Conservation (phyloP, 2,888 invertebrate genomes). For the Lasioglossum figueresi region DNA sequence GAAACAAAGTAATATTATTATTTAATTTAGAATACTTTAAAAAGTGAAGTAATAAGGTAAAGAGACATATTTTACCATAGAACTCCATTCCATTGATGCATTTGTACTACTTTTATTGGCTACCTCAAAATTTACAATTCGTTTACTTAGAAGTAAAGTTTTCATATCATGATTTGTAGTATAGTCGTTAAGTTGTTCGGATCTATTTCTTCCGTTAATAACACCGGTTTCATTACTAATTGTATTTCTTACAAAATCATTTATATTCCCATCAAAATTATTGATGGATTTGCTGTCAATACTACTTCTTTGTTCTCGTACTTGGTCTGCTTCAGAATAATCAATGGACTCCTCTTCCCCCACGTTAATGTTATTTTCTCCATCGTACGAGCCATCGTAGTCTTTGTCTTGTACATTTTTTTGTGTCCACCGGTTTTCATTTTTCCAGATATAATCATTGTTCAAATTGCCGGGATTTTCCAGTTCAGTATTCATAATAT, state of each 20-base stretch:
- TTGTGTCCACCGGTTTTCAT: conserved; percentile 66
- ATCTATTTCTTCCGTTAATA: conserved; percentile 6
- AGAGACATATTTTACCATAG: conserved; percentile 3
- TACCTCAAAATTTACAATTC: background rate
- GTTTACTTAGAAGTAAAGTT: background rate
- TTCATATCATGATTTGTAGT: background rate
- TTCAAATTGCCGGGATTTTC: conserved; percentile 58
- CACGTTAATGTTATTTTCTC: conserved; percentile 52
- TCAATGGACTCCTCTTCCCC: conserved; percentile 56
- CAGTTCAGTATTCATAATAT: conserved; percentile 45
- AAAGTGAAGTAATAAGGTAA: background rate
- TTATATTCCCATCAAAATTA: background rate
- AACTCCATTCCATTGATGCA: conserved; percentile 1
- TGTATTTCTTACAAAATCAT: background rate
- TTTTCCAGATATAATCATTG: conserved; percentile 65
- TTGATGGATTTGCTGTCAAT: conserved; percentile 14
- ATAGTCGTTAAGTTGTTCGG: conserved; percentile 2
- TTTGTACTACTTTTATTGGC: background rate
- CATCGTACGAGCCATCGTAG: conserved; percentile 76
- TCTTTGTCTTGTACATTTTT: conserved; percentile 67
- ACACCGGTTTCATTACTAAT: background rate
- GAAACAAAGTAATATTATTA: conserved; percentile 7
- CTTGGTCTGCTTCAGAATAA: conserved; percentile 64
- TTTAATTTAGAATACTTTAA: background rate
- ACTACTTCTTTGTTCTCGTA: conserved; percentile 77